Evolutionary conservation across 2,888 invertebrate species (phyloP).

Genomic region (Chalcosyrphus nemorum): DNA sequence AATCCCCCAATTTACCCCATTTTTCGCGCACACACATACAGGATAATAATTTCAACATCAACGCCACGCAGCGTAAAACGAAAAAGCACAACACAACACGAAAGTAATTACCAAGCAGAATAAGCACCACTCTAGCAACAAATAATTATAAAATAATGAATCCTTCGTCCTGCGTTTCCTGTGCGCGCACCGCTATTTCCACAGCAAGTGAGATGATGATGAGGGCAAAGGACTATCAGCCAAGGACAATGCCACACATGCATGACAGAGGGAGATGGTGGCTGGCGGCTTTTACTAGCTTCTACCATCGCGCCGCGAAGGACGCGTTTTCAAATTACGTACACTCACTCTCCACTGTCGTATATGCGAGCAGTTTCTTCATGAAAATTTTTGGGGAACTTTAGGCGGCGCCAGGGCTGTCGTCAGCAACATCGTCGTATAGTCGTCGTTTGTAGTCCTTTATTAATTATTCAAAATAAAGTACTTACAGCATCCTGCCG

Average conservation of each 20-base stretch:
- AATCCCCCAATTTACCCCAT: slow-evolving; percentile 23
- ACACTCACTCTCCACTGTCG: no score
- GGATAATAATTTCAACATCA: slow-evolving; percentile 71
- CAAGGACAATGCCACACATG: slow-evolving; percentile 49
- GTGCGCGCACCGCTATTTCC: background rate
- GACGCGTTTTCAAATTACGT: slow-evolving; percentile 26
- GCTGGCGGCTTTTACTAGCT: slow-evolving; percentile 9
- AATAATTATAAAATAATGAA: slow-evolving; percentile 73
- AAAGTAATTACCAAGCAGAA: slow-evolving; percentile 73
- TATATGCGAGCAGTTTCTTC: background rate
- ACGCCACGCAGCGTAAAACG: slow-evolving; percentile 62
- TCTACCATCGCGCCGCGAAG: no score
- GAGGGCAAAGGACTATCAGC: slow-evolving; percentile 34
- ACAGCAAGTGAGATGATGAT: slow-evolving; percentile 24
- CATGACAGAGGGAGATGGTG: background rate
- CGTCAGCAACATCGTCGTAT: slow-evolving; percentile 17
- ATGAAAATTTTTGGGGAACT: slow-evolving; percentile 27
- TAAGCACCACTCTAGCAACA: slow-evolving; percentile 73
- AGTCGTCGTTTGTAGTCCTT: slow-evolving; percentile 52
- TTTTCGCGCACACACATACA: slow-evolving; percentile 24
- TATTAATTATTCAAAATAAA: slow-evolving; percentile 73
- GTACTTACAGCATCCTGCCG: slow-evolving; percentile 50
- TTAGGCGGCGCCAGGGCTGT: slow-evolving; percentile 55
- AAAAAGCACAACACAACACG: slow-evolving; percentile 70
- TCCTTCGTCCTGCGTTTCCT: slow-evolving; percentile 53